phyloP scores from a whole-genome alignment of 2,797 vertebrate genomes.

The Adrianichthys oophorus region DNA sequence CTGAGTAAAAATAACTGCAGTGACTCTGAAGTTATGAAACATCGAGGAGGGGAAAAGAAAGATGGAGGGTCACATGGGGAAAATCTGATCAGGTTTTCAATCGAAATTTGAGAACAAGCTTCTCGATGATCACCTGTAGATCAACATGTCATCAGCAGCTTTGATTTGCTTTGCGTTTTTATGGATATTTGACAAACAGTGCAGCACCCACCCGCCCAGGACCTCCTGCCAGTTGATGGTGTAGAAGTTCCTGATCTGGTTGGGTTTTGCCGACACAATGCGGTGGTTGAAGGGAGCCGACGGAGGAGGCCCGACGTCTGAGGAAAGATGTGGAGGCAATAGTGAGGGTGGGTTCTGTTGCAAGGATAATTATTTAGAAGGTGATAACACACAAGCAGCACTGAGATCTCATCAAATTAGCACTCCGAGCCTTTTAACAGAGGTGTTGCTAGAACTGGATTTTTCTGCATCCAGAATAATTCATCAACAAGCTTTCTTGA shows the following conservation, averaged over 20 bases:
- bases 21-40: slow-evolving; percentile 78
- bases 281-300: slow-evolving; percentile 91
- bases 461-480: no score
- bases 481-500: no score
- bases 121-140: slow-evolving; percentile 15
- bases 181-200: slow-evolving; percentile 3
- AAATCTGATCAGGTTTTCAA: slow-evolving; percentile 47
- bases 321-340: slow-evolving; percentile 19
- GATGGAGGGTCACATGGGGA: not conserved
- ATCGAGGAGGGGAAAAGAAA: slow-evolving; percentile 22
- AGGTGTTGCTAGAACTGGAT: no score
- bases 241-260: slow-evolving; percentile 89
- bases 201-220: slow-evolving; percentile 81
- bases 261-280: slow-evolving; percentile 89
- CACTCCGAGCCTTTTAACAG: slow-evolving; percentile 3
- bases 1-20: slow-evolving; percentile 77
- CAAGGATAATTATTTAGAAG: slow-evolving; percentile 65
- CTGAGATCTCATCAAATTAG: slow-evolving; percentile 35
- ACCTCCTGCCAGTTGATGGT: slow-evolving; percentile 88
- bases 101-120: slow-evolving; percentile 38
- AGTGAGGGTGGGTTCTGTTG: slow-evolving; percentile 28
- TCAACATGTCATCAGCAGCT: slow-evolving; percentile 24
- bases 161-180: slow-evolving; percentile 4
- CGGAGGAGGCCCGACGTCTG: slow-evolving; percentile 82
- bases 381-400: slow-evolving; percentile 36